Conservation (phyloP, 1,140 invertebrate genomes). For the Prorops nasuta region DNA sequence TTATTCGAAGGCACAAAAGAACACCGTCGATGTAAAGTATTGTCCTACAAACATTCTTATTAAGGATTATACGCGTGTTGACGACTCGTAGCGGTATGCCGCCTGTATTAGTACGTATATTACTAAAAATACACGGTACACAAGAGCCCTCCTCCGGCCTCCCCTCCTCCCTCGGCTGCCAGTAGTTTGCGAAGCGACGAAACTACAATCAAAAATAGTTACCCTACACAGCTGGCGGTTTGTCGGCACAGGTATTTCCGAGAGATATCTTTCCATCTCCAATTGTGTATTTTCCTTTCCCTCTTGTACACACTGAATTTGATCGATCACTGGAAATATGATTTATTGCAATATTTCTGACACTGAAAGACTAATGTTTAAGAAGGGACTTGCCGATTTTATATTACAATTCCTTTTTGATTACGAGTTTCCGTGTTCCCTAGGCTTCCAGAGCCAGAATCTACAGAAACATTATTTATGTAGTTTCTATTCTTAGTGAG, state of each 20-base stretch:
- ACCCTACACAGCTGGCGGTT: slow-evolving; percentile 41
- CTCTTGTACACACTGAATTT: too few relatives aligned
- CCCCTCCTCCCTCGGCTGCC: slow-evolving; percentile 1
- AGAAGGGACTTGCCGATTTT: too few relatives aligned
- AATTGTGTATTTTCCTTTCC: neutral
- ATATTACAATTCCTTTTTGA: too few relatives aligned
- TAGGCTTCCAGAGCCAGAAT: neutral
- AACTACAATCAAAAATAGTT: slow-evolving; percentile 41
- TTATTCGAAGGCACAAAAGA: slow-evolving; percentile 14
- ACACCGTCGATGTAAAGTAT: slow-evolving; percentile 6
- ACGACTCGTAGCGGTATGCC: slow-evolving; percentile 39
- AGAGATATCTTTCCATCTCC: slow-evolving; percentile 8
- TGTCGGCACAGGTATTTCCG: slow-evolving; percentile 23
- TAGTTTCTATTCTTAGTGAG: neutral
- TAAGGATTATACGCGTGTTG: slow-evolving; percentile 40
- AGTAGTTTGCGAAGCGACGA: slow-evolving; percentile 15
- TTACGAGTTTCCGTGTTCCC: too few relatives aligned
- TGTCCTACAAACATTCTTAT: slow-evolving; percentile 46
- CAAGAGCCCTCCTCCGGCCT: slow-evolving; percentile 9
- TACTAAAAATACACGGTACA: slow-evolving; percentile 40
- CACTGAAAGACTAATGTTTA: too few relatives aligned
- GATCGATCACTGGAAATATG: too few relatives aligned
- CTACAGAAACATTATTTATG: neutral
- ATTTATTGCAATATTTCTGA: too few relatives aligned
- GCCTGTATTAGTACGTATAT: slow-evolving; percentile 34